Conservation (phyloP, 2,797 vertebrate species). For the Danionella dracula region DNA sequence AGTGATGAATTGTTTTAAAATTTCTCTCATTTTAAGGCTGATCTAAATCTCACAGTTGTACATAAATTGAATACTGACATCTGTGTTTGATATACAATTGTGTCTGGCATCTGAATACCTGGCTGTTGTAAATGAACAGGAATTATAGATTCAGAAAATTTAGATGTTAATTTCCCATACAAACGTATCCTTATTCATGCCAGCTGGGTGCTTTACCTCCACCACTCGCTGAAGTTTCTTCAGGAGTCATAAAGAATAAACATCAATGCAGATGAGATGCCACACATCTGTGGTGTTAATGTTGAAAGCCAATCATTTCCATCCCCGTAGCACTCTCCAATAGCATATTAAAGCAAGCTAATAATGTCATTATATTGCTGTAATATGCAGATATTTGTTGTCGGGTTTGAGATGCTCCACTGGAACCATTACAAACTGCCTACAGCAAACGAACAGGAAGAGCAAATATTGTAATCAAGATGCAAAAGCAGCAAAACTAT, state of each 20-base stretch:
- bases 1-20: too few species aligned
- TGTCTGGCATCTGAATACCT: too few species aligned
- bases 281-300: background rate
- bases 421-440: background rate
- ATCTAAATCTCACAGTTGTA: too few species aligned
- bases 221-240: background rate
- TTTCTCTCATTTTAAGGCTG: too few species aligned
- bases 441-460: slow-evolving; percentile 17
- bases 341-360: slow-evolving; percentile 11
- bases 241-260: slow-evolving; percentile 6
- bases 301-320: slow-evolving; percentile 7
- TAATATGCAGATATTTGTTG: background rate
- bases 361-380: background rate
- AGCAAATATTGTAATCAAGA: slow-evolving; percentile 34
- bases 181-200: background rate
- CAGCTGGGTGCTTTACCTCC: background rate
- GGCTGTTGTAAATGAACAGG: background rate
- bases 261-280: background rate
- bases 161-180: background rate
- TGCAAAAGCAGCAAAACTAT: slow-evolving; percentile 19
- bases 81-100: too few species aligned
- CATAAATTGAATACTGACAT: too few species aligned
- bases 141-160: background rate
- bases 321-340: slow-evolving; percentile 1
- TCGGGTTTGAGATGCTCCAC: background rate